Evolutionary conservation across 2,888 invertebrate genomes (phyloP), one percentile per base, ranked within the genome.

Genomic region (Rambutsinella grinnellia): DNA sequence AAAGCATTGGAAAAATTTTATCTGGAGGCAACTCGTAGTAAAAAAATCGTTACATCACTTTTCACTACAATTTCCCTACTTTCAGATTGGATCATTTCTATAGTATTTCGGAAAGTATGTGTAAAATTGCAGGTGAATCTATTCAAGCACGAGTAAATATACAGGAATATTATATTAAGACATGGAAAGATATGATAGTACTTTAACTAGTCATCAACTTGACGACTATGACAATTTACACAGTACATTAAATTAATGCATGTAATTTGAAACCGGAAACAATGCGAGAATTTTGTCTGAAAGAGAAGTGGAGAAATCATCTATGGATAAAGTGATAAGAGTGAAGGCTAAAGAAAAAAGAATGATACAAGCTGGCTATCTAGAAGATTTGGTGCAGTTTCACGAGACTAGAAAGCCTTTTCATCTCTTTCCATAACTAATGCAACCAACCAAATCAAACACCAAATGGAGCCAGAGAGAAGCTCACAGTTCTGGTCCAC

Each of bases 391-490:
- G n/a, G n/a, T n/a, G n/a, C n/a, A n/a, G n/a, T n/a, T n/a, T n/a
- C n/a, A n/a, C n/a, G n/a, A n/a, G 49, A 26, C 49, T 62, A 15
- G 19, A 24, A 46, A 62, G 51, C 1, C 28, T 49, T 51, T 74
- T 74, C 66, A 66, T 67, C 74, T 67, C 67, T 36, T 47, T 23
- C 66, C 67, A 61, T 74, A 74, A 74, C 66, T 74, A 74, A 74
- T 74, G 66, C 74, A 74, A 66, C 61, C 74, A 74, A 74, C 61
- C 74, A 74, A 74, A 74, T 74, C 74, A 74, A 74, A 74, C 74
- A 61, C 74, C 74, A 74, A 74, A 74, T 74, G 78, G 78, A 78
- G 72, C 72, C 61, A 72, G 72, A 78, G 68, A 78, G 78, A 74
- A 74, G 67, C 74, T 74, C 72, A 78, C 68, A 68, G 78, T 78